A percentile compares a stretch with the other conserved stretches of the same genome.
These are phyloP conservation scores for Sylvietta virens DNA, from an alignment of 2,113 vertebrate species.

Conservation along the genomic window DNA sequence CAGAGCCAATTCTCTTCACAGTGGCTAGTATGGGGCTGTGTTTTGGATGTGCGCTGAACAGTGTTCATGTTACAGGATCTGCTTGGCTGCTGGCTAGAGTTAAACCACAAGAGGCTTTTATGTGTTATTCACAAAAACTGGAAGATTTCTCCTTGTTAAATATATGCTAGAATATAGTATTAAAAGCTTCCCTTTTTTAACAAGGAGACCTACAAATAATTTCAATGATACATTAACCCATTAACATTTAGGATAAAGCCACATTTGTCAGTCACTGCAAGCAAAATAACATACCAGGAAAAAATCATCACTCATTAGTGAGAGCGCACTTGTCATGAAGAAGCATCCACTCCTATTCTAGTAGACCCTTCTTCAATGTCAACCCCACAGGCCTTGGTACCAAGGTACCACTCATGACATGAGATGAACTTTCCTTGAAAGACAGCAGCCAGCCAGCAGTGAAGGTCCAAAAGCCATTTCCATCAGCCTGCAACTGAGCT, in stretches of 20 bases:
- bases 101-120: not conserved
- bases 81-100: not conserved
- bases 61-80: not conserved
- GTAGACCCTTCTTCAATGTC: not conserved
- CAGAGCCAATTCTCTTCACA: not conserved
- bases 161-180: not conserved
- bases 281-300: not conserved
- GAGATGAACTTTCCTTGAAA: not conserved
- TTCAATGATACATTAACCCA: not conserved
- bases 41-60: not conserved
- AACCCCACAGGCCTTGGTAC: not conserved
- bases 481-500: not conserved
- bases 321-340: not conserved
- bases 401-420: not conserved
- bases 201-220: not conserved
- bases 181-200: not conserved
- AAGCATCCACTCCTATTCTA: not conserved
- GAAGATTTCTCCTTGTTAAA: not conserved
- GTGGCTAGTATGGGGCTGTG: not conserved
- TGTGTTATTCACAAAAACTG: not conserved
- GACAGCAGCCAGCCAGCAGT: not conserved
- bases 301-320: not conserved
- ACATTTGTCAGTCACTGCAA: not conserved
- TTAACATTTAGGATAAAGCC: not conserved
- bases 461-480: not conserved